Evolutionary conservation across 2,888 invertebrate species (phyloP), one percentile per base, ranked within the genome.

Genomic region (Clunio marinus): DNA sequence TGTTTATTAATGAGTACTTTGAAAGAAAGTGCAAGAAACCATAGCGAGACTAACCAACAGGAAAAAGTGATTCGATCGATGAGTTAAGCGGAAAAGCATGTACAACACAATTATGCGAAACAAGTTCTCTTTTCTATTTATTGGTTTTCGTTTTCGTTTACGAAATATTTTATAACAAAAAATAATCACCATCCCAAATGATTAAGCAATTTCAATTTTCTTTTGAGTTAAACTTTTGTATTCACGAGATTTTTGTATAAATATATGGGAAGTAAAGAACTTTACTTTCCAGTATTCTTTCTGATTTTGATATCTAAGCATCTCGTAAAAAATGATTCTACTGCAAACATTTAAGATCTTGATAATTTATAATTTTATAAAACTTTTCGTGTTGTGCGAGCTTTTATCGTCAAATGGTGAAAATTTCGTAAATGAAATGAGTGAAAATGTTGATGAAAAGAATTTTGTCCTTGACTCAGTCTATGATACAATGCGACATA

Each of bases 391-490:
- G 7, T 32, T 66, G 1, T 55, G 66, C 22, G 66, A 66, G 27
- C 25, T 15, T 2, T 22, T 13, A 2, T 22, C 25, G 1, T 15
- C 27, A 10, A 24, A 45, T 2, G 24, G 51, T 46, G 63, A 27
- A 45, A 3, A 7, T 8, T 7, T 13, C 2, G 17, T 15, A 22
- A 22, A 35, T 15, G 17, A 17, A n/a, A 2, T 63, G 2, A 27
- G 27, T 8, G 35, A 55, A 15, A 15, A 13, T 7, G 28, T 13
- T 1, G 51, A 35, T 22, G 66, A 66, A 20, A 24, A 66, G 10
- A 63, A 63, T 25, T 51, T 22, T n/a, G 66, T 66, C 1, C 66
- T 66, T 3, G 66, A 66, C 20, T 35, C 32, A 8, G 66, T 66
- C 1, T 66, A 66, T 32, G 66, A 66, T 24, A 66, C 51, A 22